Conservation (phyloP, 2,797 vertebrate species). For the Spinus pinus region DNA sequence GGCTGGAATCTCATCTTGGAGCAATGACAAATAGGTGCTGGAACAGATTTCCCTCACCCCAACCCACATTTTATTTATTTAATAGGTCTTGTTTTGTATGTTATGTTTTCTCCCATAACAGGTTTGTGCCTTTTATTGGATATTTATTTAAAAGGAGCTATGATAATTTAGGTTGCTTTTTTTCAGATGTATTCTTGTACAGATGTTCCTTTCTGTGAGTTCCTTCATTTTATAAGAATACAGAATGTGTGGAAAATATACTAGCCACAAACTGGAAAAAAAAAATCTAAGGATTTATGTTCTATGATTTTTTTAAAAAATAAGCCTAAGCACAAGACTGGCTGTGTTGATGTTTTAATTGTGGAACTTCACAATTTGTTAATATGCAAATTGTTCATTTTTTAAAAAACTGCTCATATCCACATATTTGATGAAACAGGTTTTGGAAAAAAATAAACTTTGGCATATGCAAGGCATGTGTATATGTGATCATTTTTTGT, state of each 20-base stretch:
- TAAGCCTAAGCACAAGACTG: conserved; percentile 48
- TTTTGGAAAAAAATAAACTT: conserved; percentile 73
- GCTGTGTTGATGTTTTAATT: conserved; percentile 32
- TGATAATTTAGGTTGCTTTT: conserved; percentile 7
- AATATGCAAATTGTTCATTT: conserved; percentile 27
- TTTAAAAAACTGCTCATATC: conserved; percentile 44
- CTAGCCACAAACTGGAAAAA: conserved; percentile 26
- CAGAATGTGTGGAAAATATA: neutral
- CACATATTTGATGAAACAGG: conserved; percentile 52
- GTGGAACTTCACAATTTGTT: conserved; percentile 38
- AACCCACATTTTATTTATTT: conserved; percentile 47
- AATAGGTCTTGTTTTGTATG: conserved; percentile 27
- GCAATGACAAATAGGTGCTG: conserved; percentile 47
- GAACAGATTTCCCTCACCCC: conserved; percentile 31
- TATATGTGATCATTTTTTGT: neutral
- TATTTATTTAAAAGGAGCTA: conserved; percentile 61
- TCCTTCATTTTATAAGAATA: conserved; percentile 27
- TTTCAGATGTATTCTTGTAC: conserved; percentile 24
- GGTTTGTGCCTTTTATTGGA: conserved; percentile 64
- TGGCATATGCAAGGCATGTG: neutral
- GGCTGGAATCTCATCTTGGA: conserved; percentile 28
- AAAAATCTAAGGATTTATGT: neutral
- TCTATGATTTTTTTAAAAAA: conserved; percentile 11
- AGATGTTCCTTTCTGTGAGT: conserved; percentile 17
- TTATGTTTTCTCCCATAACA: conserved; percentile 14